Percentiles rank a stretch among this genome's conserved stretches.
Evolutionary conservation across 2,888 invertebrate species (phyloP).

Genomic region (Brenthis hecate): DNA sequence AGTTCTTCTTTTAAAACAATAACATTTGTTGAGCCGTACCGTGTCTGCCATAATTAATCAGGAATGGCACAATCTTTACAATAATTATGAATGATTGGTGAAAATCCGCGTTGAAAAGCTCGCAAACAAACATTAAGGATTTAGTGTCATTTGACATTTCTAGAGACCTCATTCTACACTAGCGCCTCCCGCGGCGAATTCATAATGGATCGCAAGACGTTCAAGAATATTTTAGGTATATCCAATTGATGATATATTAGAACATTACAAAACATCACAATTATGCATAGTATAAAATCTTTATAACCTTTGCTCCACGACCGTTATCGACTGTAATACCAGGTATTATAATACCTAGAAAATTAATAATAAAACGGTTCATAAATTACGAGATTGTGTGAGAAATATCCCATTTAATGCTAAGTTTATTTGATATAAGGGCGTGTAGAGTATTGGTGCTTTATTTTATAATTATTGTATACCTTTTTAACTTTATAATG

Average conservation of each 20-base stretch:
- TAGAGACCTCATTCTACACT: no score
- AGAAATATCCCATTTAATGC: constrained; percentile 22
- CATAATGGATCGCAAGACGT: no score
- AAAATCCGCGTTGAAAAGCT: no score
- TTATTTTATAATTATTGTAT: neutral
- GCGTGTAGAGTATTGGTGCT: neutral
- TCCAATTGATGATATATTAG: neutral
- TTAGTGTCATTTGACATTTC: no score
- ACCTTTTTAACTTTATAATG: no score
- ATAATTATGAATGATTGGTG: no score
- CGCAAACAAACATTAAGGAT: no score
- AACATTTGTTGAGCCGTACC: no score
- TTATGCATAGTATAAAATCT: constrained; percentile 14
- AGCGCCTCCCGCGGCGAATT: no score
- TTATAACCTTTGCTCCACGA: constrained; percentile 23
- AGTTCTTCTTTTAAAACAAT: no score
- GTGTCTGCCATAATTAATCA: no score
- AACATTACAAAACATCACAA: constrained; percentile 2
- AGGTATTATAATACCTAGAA: constrained; percentile 33
- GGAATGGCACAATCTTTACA: no score
- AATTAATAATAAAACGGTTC: constrained; percentile 31
- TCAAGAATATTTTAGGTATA: neutral
- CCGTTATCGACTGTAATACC: constrained; percentile 19
- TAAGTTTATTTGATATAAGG: constrained; percentile 12
- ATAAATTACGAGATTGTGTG: constrained; percentile 23